These are phyloP conservation scores for Stigmatopora argus DNA, from an alignment of 2,113 vertebrate species.

Conservation along the genomic window DNA sequence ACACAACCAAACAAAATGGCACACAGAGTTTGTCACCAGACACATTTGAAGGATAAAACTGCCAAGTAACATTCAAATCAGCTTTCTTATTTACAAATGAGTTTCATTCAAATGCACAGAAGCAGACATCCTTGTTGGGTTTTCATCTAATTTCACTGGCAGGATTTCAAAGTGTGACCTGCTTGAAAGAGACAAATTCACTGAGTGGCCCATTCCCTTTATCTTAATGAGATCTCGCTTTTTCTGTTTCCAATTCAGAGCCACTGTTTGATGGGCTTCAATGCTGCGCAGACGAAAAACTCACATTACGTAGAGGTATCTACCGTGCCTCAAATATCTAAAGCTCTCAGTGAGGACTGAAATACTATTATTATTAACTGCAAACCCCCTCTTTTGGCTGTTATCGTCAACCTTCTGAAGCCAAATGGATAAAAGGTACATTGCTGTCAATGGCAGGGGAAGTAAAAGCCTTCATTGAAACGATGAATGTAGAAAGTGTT, in stretches of 20 bases:
- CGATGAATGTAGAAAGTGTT: constrained; percentile 19
- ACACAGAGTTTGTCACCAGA: background rate
- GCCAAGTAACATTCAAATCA: background rate
- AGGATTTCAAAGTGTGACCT: constrained; percentile 3
- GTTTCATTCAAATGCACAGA: background rate
- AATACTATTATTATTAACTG: no score
- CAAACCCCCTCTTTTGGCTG: no score
- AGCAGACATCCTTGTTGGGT: background rate
- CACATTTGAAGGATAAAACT: constrained; percentile 22
- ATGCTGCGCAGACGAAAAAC: background rate
- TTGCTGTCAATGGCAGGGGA: no score
- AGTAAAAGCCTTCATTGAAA: no score
- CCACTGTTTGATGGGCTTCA: constrained; percentile 1
- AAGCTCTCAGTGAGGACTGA: no score
- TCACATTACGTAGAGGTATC: background rate
- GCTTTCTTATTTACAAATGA: background rate
- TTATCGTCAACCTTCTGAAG: no score
- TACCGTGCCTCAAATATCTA: background rate
- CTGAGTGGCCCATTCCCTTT: background rate
- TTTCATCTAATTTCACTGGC: constrained; percentile 2
- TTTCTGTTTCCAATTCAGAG: constrained; percentile 1
- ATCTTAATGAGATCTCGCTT: constrained; percentile 22
- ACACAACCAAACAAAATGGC: background rate
- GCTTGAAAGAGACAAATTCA: background rate
- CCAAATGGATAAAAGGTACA: no score